These are phyloP conservation scores for Sceloporus tristichus DNA, from an alignment of 2,113 vertebrate species.

Conservation along the genomic window DNA sequence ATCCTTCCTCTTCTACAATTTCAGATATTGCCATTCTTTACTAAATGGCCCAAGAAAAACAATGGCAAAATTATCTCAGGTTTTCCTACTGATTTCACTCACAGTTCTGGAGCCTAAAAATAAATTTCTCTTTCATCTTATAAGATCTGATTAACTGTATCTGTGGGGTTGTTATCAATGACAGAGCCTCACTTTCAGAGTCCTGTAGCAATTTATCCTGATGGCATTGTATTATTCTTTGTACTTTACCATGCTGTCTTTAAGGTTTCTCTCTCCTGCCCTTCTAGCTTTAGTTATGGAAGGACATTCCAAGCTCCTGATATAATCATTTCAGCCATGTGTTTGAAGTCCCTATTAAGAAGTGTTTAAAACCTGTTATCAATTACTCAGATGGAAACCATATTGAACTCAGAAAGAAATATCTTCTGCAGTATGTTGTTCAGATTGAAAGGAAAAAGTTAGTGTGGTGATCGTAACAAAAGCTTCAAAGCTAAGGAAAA, in stretches of 20 bases:
- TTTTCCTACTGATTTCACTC: not conserved
- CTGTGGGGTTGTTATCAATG: not conserved
- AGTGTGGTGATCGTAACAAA: not conserved
- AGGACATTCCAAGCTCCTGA: slow-evolving; percentile 31
- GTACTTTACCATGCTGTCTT: not conserved
- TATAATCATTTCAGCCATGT: slow-evolving; percentile 30
- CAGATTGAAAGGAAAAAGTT: not conserved
- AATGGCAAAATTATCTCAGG: not conserved
- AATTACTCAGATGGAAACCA: slow-evolving; percentile 35
- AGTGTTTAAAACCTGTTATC: slow-evolving; percentile 28
- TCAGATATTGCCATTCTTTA: not conserved
- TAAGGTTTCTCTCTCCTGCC: not conserved
- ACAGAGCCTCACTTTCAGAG: not conserved
- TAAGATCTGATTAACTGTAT: not conserved
- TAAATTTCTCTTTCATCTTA: not conserved
- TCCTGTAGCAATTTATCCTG: not conserved
- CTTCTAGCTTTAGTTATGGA: not conserved
- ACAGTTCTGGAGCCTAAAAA: not conserved
- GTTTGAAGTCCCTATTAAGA: slow-evolving; percentile 38
- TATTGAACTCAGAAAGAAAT: slow-evolving; percentile 13
- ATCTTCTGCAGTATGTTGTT: not conserved
- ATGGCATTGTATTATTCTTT: not conserved
- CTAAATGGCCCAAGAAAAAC: not conserved
- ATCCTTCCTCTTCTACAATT: too few relatives aligned
- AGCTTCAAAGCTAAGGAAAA: slow-evolving; percentile 24